phyloP scores from a whole-genome alignment of 2,113 vertebrate species.

The Eupsittula cactorum region DNA sequence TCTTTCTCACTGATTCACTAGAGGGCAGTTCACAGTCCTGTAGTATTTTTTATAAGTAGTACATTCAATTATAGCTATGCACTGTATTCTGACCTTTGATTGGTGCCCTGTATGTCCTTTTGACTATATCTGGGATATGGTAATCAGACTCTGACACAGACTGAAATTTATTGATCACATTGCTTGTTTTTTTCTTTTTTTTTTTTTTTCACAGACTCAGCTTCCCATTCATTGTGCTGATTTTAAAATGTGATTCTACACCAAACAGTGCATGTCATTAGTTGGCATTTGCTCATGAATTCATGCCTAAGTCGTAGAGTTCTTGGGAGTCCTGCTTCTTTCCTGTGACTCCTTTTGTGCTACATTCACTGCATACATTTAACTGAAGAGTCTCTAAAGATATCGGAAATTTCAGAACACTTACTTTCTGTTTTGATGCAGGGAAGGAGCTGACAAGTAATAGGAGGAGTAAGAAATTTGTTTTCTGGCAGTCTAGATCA shows the following conservation, averaged over 20 bases:
- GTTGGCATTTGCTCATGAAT: background rate
- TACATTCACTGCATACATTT: background rate
- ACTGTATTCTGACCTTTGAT: conserved; percentile 20
- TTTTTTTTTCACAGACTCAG: background rate
- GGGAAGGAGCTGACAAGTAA: background rate
- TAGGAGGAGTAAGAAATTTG: background rate
- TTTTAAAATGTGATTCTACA: conserved; percentile 37
- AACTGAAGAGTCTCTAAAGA: background rate
- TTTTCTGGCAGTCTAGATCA: background rate
- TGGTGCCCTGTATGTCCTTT: conserved; percentile 26
- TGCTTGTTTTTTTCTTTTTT: background rate
- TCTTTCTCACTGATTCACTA: background rate
- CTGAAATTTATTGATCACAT: conserved; percentile 56
- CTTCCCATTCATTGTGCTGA: background rate
- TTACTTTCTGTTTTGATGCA: background rate
- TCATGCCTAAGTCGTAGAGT: background rate
- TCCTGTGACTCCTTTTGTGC: background rate
- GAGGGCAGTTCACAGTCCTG: background rate
- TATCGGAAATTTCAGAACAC: background rate
- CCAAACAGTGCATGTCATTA: background rate
- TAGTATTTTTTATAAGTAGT: background rate
- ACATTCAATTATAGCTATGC: background rate
- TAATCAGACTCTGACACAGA: conserved; percentile 44
- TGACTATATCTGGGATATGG: conserved; percentile 11
- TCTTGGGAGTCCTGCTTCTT: background rate